These are phyloP conservation scores for Thryonomys swinderianus DNA, from an alignment of 2,113 vertebrate genomes.

Conservation along the genomic window DNA sequence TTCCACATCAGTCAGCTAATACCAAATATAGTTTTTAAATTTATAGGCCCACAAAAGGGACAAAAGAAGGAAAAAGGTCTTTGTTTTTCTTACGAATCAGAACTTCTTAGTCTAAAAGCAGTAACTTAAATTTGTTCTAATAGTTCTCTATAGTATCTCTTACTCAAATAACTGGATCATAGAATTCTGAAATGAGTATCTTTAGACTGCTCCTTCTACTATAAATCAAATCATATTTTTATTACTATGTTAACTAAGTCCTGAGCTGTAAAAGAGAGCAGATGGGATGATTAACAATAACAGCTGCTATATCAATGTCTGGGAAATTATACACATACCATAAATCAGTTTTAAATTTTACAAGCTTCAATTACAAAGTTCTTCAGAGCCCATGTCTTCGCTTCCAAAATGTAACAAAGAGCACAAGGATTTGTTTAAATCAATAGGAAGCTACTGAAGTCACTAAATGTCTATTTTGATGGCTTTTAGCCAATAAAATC, in stretches of 20 bases:
- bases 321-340: conserved; percentile 47
- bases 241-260: conserved; percentile 63
- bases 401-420: conserved; percentile 48
- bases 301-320: conserved; percentile 56
- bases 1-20: background rate
- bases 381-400: background rate
- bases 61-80: background rate
- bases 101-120: conserved; percentile 28
- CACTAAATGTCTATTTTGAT: conserved; percentile 10
- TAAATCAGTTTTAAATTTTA: conserved; percentile 63
- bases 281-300: conserved; percentile 70
- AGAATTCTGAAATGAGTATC: conserved; percentile 21
- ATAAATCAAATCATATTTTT: conserved; percentile 65
- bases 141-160: conserved; percentile 27
- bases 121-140: conserved; percentile 58
- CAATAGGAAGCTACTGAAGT: background rate
- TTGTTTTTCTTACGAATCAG: background rate
- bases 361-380: conserved; percentile 17
- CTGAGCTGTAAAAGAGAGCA: conserved; percentile 55
- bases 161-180: conserved; percentile 4
- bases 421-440: conserved; percentile 44
- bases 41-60: background rate
- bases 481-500: conserved; percentile 54
- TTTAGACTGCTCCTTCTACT: background rate
- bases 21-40: conserved; percentile 46